A percentile compares a stretch with the other conserved stretches of the same genome.
These are phyloP conservation scores for Xerus inauris DNA, from an alignment of 2,113 vertebrate species.

Conservation along the genomic window DNA sequence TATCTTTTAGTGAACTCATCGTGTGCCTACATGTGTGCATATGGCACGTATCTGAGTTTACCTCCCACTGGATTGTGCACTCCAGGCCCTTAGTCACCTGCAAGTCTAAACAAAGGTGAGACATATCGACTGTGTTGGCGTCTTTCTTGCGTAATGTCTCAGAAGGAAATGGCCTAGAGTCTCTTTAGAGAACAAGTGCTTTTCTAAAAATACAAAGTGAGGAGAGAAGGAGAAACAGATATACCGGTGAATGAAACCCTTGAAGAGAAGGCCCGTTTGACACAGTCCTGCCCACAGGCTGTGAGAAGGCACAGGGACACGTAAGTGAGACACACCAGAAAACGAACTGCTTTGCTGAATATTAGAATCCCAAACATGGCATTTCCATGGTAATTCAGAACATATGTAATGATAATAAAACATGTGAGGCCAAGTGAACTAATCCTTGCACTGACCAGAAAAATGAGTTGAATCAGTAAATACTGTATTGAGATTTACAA, in stretches of 20 bases:
- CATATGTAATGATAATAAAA: neutral
- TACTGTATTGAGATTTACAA: neutral
- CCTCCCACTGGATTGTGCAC: neutral
- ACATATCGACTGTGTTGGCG: neutral
- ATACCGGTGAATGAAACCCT: neutral
- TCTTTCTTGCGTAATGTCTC: slow-evolving; percentile 36
- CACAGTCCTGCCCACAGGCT: neutral
- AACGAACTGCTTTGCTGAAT: neutral
- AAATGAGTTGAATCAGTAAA: neutral
- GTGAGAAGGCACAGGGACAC: neutral
- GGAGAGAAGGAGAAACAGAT: neutral
- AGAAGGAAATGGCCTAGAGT: neutral
- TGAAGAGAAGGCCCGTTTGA: neutral
- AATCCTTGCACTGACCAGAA: slow-evolving; percentile 19
- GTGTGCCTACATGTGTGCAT: neutral
- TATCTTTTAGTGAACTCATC: neutral
- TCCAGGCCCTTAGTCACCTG: neutral
- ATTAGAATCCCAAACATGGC: neutral
- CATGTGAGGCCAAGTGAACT: neutral
- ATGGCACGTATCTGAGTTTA: neutral
- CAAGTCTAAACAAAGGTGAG: neutral
- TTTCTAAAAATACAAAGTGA: slow-evolving; percentile 14
- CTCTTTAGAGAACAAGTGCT: neutral
- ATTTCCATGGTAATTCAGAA: neutral
- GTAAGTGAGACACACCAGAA: neutral